phyloP scores from a whole-genome alignment of 2,113 vertebrate species.

The Festucalex cinctus region DNA sequence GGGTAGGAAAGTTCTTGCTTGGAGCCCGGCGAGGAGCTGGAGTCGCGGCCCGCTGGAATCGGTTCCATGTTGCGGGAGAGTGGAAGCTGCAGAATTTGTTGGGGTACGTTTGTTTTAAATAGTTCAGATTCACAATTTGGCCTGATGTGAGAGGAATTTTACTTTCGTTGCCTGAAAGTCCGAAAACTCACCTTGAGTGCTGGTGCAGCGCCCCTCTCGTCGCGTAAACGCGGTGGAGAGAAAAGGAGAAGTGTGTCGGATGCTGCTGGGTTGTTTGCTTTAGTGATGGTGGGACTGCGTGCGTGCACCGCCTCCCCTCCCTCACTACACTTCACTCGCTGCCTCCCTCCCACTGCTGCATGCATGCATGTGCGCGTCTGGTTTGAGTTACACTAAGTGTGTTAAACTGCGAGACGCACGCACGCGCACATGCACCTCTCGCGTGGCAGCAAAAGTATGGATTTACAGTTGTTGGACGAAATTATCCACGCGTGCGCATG shows the following conservation, averaged over 20 bases:
- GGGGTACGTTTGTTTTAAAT: not conserved
- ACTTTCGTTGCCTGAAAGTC: not conserved
- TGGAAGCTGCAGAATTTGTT: constrained; percentile 39
- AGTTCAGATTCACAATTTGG: not conserved
- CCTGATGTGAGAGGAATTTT: too few species aligned
- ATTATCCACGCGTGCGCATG: too few species aligned
- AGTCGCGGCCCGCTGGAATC: constrained; percentile 85
- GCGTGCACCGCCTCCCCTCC: constrained; percentile 42
- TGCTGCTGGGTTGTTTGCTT: constrained; percentile 39
- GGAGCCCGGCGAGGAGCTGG: constrained; percentile 85
- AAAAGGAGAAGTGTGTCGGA: constrained; percentile 11
- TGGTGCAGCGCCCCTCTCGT: constrained; percentile 37
- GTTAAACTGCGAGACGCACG: not conserved
- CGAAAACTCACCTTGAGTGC: constrained; percentile 52
- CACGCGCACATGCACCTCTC: not conserved
- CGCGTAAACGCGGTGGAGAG: constrained; percentile 8
- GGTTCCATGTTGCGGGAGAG: constrained; percentile 85
- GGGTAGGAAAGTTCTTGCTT: constrained; percentile 88
- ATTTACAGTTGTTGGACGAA: too few species aligned
- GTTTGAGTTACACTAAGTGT: constrained; percentile 50
- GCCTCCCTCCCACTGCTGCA: constrained; percentile 38
- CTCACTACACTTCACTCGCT: constrained; percentile 42
- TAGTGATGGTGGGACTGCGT: constrained; percentile 41
- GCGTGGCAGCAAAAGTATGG: not conserved
- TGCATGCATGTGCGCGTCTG: constrained; percentile 28